phyloP scores from a whole-genome alignment of 1,140 invertebrate genomes.

The Lepeophtheirus salmonis region DNA sequence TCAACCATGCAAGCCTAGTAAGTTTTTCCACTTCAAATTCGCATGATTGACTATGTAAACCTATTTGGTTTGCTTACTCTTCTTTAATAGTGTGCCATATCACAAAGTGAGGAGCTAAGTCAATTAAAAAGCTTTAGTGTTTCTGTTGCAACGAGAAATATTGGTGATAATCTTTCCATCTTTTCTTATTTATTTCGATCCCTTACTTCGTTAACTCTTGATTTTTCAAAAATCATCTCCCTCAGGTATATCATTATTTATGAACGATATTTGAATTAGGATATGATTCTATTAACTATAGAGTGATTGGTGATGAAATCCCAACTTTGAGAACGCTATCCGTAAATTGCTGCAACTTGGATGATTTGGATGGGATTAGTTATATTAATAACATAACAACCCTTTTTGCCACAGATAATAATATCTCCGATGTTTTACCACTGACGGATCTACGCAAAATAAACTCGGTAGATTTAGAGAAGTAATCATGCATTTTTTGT shows the following conservation, averaged over 20 bases:
- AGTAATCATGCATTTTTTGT: background rate
- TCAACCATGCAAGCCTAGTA: background rate
- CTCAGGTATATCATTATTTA: constrained; percentile 3
- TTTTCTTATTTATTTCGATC: background rate
- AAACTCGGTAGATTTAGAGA: constrained; percentile 7
- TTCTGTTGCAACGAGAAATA: too few relatives aligned
- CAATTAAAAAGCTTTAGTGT: too few relatives aligned
- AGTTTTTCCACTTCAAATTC: too few relatives aligned
- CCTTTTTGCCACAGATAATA: constrained; percentile 1
- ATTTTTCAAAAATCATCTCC: background rate
- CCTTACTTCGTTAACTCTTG: background rate
- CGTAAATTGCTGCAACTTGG: background rate
- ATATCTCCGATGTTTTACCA: constrained; percentile 1
- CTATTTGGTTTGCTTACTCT: too few relatives aligned
- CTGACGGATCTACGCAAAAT: constrained; percentile 3
- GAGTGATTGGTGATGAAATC: constrained; percentile 5
- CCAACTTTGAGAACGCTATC: constrained; percentile 3
- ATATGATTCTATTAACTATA: background rate
- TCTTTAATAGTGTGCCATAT: too few relatives aligned
- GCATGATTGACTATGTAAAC: too few relatives aligned
- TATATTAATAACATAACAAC: background rate
- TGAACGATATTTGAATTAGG: background rate
- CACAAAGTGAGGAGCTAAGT: too few relatives aligned
- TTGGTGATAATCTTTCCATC: constrained; percentile 8
- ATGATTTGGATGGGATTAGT: constrained; percentile 4